These are phyloP conservation scores for Peromyscus leucopus DNA, from an alignment of 2,113 vertebrate species.

Conservation along the genomic window DNA sequence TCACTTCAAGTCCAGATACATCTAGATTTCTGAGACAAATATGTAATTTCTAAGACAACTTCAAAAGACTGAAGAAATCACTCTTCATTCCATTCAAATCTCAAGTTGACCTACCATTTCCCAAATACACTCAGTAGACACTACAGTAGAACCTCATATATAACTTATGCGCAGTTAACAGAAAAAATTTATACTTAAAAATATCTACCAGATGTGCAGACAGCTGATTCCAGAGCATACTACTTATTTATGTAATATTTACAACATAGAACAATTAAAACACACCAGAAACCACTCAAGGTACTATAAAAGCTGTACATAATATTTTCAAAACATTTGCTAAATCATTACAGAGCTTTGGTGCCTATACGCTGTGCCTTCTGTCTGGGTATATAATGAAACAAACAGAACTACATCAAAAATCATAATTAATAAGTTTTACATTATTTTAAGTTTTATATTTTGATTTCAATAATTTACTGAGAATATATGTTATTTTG, in stretches of 20 bases:
- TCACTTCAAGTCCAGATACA: neutral
- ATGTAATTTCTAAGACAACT: neutral
- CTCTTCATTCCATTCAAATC: neutral
- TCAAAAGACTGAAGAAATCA: neutral
- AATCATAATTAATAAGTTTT: slow-evolving; percentile 37
- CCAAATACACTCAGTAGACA: neutral
- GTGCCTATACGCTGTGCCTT: neutral
- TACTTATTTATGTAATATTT: slow-evolving; percentile 68
- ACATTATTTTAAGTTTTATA: slow-evolving; percentile 30
- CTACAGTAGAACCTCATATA: neutral
- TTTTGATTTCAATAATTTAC: slow-evolving; percentile 62
- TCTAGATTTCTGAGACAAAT: neutral
- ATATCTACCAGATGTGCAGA: neutral
- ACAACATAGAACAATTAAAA: slow-evolving; percentile 58
- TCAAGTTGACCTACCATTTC: neutral
- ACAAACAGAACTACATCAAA: slow-evolving; percentile 23
- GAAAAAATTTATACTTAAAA: slow-evolving; percentile 9
- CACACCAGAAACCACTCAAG: neutral
- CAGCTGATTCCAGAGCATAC: neutral
- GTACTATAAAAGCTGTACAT: neutral
- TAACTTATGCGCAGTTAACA: neutral
- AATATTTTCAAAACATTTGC: slow-evolving; percentile 45
- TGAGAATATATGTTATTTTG: slow-evolving; percentile 47
- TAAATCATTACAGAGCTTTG: slow-evolving; percentile 61
- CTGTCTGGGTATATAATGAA: neutral